These are phyloP conservation scores for Agrotis segetum DNA, from an alignment of 2,888 invertebrate species.

Conservation along the genomic window DNA sequence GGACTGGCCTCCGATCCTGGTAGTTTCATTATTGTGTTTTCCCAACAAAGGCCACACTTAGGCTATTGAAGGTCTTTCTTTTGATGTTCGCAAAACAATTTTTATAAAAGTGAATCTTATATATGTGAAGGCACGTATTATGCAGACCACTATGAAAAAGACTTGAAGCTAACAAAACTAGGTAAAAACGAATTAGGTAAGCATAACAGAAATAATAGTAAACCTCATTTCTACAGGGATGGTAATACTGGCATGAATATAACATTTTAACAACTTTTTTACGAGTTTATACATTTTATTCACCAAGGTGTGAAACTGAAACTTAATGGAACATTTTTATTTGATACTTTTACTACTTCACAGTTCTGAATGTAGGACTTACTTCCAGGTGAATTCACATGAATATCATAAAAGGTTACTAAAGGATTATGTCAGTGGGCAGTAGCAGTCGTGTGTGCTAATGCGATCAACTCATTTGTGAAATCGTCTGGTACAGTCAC, in stretches of 20 bases:
- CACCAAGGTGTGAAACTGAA: background rate
- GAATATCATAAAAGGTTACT: constrained; percentile 25
- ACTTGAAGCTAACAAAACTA: background rate
- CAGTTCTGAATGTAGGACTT: background rate
- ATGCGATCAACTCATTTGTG: constrained; percentile 29
- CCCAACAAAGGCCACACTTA: too few relatives aligned
- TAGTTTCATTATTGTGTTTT: too few relatives aligned
- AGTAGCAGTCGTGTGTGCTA: constrained; percentile 23
- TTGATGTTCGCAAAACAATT: too few relatives aligned
- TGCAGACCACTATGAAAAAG: too few relatives aligned
- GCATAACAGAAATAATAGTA: background rate
- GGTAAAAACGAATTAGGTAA: too few relatives aligned
- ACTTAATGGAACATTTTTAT: constrained; percentile 24
- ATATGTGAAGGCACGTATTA: too few relatives aligned
- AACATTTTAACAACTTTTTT: background rate
- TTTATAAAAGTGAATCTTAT: too few relatives aligned
- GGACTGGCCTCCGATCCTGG: too few relatives aligned
- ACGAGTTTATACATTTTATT: constrained; percentile 16
- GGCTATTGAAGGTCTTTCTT: too few relatives aligned
- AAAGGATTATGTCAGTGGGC: constrained; percentile 20
- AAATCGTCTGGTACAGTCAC: too few relatives aligned
- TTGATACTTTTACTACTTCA: constrained; percentile 19
- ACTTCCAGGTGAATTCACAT: constrained; percentile 31
- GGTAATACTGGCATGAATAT: constrained; percentile 2
- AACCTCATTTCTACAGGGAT: background rate